These are phyloP conservation scores for Tamias sibiricus DNA, from an alignment of 2,113 vertebrate species.

Conservation along the genomic window DNA sequence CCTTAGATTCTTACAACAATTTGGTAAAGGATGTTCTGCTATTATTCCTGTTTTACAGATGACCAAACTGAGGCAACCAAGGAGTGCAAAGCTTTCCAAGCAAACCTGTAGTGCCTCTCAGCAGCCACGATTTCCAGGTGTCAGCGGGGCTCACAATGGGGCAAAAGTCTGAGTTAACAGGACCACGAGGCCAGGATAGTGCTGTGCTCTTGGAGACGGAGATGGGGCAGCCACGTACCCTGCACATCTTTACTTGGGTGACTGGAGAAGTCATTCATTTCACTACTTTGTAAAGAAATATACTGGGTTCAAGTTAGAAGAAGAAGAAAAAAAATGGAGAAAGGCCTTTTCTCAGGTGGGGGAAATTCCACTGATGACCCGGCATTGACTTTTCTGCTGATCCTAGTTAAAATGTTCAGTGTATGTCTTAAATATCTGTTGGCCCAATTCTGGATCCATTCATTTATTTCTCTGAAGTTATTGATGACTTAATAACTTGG, in stretches of 20 bases:
- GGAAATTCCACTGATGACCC: neutral
- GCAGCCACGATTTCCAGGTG: neutral
- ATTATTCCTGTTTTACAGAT: neutral
- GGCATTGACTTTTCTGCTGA: conserved; percentile 52
- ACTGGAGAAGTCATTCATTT: neutral
- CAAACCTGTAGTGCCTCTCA: neutral
- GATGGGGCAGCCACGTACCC: neutral
- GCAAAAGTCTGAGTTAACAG: neutral
- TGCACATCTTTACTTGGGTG: neutral
- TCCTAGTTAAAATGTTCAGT: conserved; percentile 60
- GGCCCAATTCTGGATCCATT: conserved; percentile 67
- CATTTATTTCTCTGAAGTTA: conserved; percentile 71
- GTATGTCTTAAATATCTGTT: conserved; percentile 56
- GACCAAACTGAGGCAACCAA: neutral
- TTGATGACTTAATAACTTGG: conserved; percentile 77
- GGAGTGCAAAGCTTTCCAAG: neutral
- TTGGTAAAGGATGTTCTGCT: neutral
- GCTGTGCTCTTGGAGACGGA: neutral
- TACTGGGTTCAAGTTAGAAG: conserved; percentile 42
- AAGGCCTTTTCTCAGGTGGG: conserved; percentile 33
- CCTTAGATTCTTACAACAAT: neutral
- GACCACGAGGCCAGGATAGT: neutral
- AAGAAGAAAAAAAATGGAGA: neutral
- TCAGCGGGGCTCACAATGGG: neutral
- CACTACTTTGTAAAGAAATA: conserved; percentile 40